Conservation (phyloP, 2,797 vertebrate genomes). For the Danio aesculapii region DNA sequence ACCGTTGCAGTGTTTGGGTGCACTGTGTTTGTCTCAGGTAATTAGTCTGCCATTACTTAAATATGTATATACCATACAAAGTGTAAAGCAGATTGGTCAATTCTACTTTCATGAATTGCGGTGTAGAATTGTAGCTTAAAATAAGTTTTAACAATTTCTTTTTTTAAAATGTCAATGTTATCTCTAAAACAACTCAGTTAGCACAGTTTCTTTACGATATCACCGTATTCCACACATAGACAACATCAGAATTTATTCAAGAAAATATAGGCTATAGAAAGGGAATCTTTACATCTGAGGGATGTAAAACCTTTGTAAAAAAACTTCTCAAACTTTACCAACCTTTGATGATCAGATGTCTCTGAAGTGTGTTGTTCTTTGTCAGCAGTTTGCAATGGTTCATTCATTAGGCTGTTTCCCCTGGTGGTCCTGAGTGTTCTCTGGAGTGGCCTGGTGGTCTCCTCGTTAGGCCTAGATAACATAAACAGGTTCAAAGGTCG, state of each 20-base stretch:
- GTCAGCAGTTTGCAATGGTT: not conserved
- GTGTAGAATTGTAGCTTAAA: too few species aligned
- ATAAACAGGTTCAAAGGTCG: constrained; percentile 46
- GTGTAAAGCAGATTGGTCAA: too few species aligned
- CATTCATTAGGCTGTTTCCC: constrained; percentile 49
- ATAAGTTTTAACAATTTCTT: too few species aligned
- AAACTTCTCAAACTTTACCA: not conserved
- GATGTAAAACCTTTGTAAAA: not conserved
- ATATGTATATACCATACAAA: too few species aligned
- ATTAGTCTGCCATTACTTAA: too few species aligned
- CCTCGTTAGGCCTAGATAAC: constrained; percentile 41
- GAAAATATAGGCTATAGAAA: not conserved
- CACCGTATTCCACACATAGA: not conserved
- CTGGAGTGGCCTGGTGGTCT: constrained; percentile 43
- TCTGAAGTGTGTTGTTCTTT: not conserved
- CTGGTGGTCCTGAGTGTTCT: constrained; percentile 41
- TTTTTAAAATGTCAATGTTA: too few species aligned
- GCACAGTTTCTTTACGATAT: not conserved
- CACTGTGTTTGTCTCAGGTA: too few species aligned
- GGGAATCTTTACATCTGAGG: not conserved
- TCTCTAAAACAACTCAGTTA: too few species aligned
- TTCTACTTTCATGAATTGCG: too few species aligned
- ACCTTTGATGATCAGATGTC: not conserved
- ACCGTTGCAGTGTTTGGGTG: too few species aligned
- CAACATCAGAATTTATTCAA: not conserved